Conservation (phyloP, 2,113 vertebrate species). For the Acinonyx jubatus region DNA sequence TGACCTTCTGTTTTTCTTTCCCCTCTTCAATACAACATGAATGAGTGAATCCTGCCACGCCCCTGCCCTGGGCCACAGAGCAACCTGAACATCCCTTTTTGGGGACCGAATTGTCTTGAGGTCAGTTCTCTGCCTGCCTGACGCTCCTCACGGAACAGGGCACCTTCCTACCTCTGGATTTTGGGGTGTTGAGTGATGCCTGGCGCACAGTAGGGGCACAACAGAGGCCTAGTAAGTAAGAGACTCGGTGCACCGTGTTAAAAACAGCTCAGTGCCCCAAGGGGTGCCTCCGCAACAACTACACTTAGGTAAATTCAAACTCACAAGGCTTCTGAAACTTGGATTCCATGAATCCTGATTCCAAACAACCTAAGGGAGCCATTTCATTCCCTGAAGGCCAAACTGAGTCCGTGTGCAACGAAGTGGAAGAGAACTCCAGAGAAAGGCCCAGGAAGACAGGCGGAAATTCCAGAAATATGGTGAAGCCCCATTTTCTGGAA, state of each 20-base stretch:
- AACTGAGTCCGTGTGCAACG: not conserved
- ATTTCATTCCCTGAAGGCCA: not conserved
- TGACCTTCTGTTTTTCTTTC: not conserved
- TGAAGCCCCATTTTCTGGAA: not conserved
- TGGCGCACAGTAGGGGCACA: not conserved
- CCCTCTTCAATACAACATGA: not conserved
- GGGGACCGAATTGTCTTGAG: not conserved
- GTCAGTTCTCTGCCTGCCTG: not conserved
- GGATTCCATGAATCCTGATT: not conserved
- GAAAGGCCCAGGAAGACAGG: not conserved
- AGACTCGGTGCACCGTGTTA: fast-evolving
- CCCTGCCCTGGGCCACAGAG: not conserved
- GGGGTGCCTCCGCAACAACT: not conserved
- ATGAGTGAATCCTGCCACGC: not conserved
- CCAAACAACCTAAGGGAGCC: not conserved
- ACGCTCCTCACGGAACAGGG: not conserved
- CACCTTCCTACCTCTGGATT: not conserved
- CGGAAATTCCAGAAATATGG: not conserved
- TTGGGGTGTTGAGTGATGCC: not conserved
- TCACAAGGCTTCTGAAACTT: not conserved
- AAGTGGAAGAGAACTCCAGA: not conserved
- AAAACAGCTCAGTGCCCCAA: not conserved
- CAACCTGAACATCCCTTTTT: not conserved
- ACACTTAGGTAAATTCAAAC: not conserved
- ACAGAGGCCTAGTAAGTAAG: not conserved